Base-by-base conservation (phyloP, 2,113 vertebrate species). In the Craseonycteris thonglongyai region DNA sequence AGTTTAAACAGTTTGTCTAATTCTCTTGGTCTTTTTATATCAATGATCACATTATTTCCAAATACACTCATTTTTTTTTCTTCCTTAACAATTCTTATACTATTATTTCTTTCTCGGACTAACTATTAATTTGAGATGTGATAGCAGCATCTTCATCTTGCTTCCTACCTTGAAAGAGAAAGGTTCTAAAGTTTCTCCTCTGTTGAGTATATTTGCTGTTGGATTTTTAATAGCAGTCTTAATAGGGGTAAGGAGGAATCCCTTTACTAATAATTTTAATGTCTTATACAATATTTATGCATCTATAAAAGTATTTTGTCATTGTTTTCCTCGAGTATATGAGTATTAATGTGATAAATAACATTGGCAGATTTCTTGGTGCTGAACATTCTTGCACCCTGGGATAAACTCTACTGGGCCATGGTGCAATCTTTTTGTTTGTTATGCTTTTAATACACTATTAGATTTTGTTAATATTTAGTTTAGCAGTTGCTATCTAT, bases 11-110 rank as follows among this genome's bases (percentile, higher is more conserved):
- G 13, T 79, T 65, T 93, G 19, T 79, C n/a, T 85, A 78, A 90
- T 74, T 74, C 12, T 56, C 56, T 93, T 59, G 33, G n/a, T 38
- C 11, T 91, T 93, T 93, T 33, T 75, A 79, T 49, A 10, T 92
- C 76, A 92, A 94, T 49, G 59, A 63, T 82, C 26, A 84, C 38
- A 71, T n/a, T 16, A 76, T 74, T 95, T 93, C 24, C 24, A 83
- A 78, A 76, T 63, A 47, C 16, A 66, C 13, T 90, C 16, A 33
- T 71, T 66, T 88, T 94, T 94, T 6, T 90, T 90, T 83, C 28
- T 89, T 91, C 22, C 56, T 88, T 71, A 63, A 18, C 22, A 81
- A 81, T 38, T 5, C 7, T 66, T 56, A 66, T 18, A 59, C 35
- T 22, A 28, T 91, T 71, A 49, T 65, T 81, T 93, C 45, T 93